Evolutionary conservation across 2,113 vertebrate species (phyloP), one percentile per base, ranked within the genome.

Genomic region (Atractosteus spatula): DNA sequence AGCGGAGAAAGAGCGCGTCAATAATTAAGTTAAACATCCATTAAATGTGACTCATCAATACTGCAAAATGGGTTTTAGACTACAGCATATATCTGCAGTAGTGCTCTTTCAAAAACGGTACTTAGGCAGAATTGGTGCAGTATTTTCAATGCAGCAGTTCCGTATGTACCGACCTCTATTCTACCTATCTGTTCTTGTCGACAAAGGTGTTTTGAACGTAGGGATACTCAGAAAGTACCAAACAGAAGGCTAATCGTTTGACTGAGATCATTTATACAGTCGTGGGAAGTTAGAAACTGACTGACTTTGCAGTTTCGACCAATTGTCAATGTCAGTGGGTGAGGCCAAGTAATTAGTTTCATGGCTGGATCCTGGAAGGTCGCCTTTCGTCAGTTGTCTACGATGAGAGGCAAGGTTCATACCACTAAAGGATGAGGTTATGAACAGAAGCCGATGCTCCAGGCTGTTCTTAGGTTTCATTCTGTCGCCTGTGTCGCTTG

Each of bases 1-100:
- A 62, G 17, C 57, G 41, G 71, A 68, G 66, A 41, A 68, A 68
- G n/a, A 54, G 67, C 67, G 63, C 57, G 55, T 29, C 5, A 42
- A 41, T 69, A 69, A 74, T 69, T 69, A 41, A 69, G 55, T 74
- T 74, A 74, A 64, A 69, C 67, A 44, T 69, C 73, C 73, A 74
- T 74, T 74, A 74, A 69, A 65, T 43, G 17, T 74, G 73, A 69
- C 47, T 74, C 73, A 55, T 74, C 47, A 57, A 74, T 55, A 64
- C 61, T 12, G 66, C 59, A 62, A 74, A 64, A 69, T 68, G 56
- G 66, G 57, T 68, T 74, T 51, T 41, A 41, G 43, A 74, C 41
- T 17, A 54, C 72, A 68, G 62, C 17, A 74, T 67, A 59, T 47
- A 57, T 8, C 71, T 55, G 6, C 7, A 29, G 12, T 65, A 65